These are phyloP conservation scores for Hydractinia echinata DNA, from an alignment of 30 jellyfish, hydroid and myxozoan species.

Conservation along the genomic window DNA sequence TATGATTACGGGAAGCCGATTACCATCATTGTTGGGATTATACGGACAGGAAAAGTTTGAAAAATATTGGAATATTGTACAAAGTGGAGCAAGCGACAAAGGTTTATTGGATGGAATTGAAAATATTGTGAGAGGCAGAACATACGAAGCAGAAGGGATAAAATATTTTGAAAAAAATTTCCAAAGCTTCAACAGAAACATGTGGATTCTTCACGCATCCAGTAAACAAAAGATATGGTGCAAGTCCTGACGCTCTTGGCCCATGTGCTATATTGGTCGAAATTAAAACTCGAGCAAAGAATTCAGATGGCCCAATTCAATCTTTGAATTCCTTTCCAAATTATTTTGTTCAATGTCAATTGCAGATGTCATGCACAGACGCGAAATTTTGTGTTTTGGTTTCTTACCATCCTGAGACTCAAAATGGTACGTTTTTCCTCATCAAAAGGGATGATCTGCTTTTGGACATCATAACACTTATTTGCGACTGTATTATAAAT, in stretches of 20 bases:
- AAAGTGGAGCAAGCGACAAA: too few species aligned
- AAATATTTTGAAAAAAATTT: background rate
- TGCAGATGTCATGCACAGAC: conserved; percentile 19
- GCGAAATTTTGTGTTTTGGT: background rate
- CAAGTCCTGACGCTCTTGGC: conserved; percentile 32
- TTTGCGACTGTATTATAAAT: conserved; percentile 13
- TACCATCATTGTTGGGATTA: too few species aligned
- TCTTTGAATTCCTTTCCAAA: background rate
- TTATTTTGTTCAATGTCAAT: conserved; percentile 18
- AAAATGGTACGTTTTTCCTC: background rate
- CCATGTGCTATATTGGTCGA: conserved; percentile 9
- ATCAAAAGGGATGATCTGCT: background rate
- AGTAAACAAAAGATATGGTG: conserved; percentile 3
- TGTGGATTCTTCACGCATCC: conserved; percentile 18
- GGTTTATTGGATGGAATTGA: too few species aligned
- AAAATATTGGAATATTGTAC: too few species aligned
- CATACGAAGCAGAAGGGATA: background rate
- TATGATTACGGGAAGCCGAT: too few species aligned
- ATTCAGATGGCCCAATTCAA: conserved; percentile 10
- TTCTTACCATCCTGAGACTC: conserved; percentile 17
- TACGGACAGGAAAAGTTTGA: too few species aligned
- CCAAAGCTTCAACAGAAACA: conserved; percentile 21
- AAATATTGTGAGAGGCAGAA: background rate
- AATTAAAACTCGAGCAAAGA: conserved; percentile 20
- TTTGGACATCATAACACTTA: background rate